A percentile compares a stretch with the other conserved stretches of the same genome.
Conservation (phyloP, 2,888 invertebrate species). For the Tridacna crocea region DNA sequence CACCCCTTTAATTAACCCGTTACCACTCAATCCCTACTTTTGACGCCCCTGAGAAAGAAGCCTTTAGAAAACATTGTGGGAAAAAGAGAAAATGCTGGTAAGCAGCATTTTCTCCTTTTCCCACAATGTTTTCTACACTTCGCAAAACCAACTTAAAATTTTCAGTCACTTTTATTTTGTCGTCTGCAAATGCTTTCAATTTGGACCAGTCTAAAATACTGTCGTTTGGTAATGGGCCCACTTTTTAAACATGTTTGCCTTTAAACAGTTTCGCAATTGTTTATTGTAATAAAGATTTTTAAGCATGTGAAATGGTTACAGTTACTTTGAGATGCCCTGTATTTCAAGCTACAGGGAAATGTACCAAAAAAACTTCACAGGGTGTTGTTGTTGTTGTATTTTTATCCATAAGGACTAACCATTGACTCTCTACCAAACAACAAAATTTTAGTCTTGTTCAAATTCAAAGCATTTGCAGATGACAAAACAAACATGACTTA, state of each 20-base stretch:
- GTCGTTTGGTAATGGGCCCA: neutral
- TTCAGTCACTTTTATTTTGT: neutral
- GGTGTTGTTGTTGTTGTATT: neutral
- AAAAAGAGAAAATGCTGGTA: conserved; percentile 4
- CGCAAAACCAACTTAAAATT: neutral
- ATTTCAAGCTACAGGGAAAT: too few species aligned
- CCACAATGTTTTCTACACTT: neutral
- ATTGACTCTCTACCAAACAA: neutral
- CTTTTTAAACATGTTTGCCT: too few species aligned
- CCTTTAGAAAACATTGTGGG: neutral
- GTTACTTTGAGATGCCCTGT: too few species aligned
- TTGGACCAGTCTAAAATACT: neutral
- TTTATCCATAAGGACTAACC: neutral
- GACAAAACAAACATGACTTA: too few species aligned
- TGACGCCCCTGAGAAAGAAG: neutral
- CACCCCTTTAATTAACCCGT: neutral
- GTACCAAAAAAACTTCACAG: neutral
- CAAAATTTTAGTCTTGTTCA: neutral
- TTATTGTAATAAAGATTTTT: neutral
- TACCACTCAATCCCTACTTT: neutral
- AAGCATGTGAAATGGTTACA: too few species aligned
- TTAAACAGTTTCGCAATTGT: neutral
- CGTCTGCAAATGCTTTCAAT: too few species aligned
- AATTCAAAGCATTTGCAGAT: neutral
- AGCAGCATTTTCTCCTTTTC: conserved; percentile 7